A percentile compares a stretch with the other conserved stretches of the same genome.
These are phyloP conservation scores for Crocallis elinguaria DNA, from an alignment of 2,888 invertebrate genomes.

Conservation along the genomic window DNA sequence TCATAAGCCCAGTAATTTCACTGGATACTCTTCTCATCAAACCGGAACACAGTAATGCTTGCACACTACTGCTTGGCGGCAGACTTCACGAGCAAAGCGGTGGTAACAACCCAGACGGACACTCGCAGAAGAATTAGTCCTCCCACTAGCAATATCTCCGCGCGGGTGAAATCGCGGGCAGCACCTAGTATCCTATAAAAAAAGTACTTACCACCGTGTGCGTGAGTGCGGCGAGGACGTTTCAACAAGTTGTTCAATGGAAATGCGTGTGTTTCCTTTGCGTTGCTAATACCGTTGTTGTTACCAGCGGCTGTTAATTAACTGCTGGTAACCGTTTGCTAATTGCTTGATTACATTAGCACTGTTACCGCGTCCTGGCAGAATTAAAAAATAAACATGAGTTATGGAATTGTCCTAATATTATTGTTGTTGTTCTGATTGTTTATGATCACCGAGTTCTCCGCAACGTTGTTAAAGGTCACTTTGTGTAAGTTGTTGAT, in stretches of 20 bases:
- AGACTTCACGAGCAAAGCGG: too few relatives aligned
- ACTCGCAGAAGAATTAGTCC: too few relatives aligned
- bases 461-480: not conserved
- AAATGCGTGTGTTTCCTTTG: conserved; percentile 15
- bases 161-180: too few relatives aligned
- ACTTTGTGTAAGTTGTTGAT: not conserved
- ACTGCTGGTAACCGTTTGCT: conserved; percentile 28
- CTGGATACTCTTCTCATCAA: too few relatives aligned
- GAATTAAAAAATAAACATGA: conserved; percentile 6
- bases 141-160: too few relatives aligned
- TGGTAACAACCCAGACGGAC: too few relatives aligned
- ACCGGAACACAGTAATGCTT: too few relatives aligned
- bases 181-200: too few relatives aligned
- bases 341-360: conserved; percentile 25
- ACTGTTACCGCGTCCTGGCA: conserved; percentile 6
- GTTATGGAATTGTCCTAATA: not conserved
- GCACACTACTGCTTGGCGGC: too few relatives aligned
- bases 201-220: too few relatives aligned
- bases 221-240: conserved; percentile 2
- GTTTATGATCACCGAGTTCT: not conserved
- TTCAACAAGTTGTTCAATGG: conserved; percentile 8
- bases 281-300: conserved; percentile 29
- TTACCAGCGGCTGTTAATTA: conserved; percentile 26
- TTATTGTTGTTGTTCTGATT: not conserved
- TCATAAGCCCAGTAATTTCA: too few relatives aligned